These are phyloP conservation scores for Pseudomyrmex concolor DNA, from an alignment of 1,140 invertebrate genomes.

Conservation along the genomic window DNA sequence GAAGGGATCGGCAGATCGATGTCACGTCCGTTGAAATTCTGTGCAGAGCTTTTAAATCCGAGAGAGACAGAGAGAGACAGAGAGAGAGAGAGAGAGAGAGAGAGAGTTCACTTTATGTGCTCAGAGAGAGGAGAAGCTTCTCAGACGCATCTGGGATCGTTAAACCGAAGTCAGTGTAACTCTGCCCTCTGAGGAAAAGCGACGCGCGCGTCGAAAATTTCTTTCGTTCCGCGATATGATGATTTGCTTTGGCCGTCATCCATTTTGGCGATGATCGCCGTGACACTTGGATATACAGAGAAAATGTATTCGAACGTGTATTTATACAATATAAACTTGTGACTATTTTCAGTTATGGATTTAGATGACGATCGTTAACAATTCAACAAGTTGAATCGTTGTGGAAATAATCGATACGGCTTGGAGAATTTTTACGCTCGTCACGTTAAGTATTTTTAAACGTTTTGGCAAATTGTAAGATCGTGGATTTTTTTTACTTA, in stretches of 20 bases:
- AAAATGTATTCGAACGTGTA: background rate
- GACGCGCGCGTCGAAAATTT: background rate
- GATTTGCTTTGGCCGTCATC: slow-evolving; percentile 44
- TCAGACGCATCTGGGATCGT: slow-evolving; percentile 52
- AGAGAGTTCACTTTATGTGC: slow-evolving; percentile 51
- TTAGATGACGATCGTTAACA: slow-evolving; percentile 20
- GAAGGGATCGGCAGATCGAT: slow-evolving; percentile 20
- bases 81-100: slow-evolving; percentile 63
- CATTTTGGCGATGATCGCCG: slow-evolving; percentile 32
- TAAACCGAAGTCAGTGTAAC: background rate
- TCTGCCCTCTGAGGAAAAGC: background rate
- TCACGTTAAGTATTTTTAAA: too few relatives aligned
- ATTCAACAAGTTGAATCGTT: background rate
- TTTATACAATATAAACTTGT: background rate
- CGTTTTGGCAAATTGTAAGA: too few relatives aligned
- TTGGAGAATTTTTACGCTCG: too few relatives aligned
- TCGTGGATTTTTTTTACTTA: too few relatives aligned
- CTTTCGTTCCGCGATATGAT: background rate
- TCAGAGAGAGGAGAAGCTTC: slow-evolving; percentile 28
- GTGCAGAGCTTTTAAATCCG: slow-evolving; percentile 62
- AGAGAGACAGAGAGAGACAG: slow-evolving; percentile 62
- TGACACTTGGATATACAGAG: slow-evolving; percentile 9
- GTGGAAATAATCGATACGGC: too few relatives aligned
- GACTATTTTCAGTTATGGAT: background rate
- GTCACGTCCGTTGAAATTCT: slow-evolving; percentile 42